Base-by-base conservation (phyloP, 2,113 vertebrate genomes). In the Peromyscus polionotus region DNA sequence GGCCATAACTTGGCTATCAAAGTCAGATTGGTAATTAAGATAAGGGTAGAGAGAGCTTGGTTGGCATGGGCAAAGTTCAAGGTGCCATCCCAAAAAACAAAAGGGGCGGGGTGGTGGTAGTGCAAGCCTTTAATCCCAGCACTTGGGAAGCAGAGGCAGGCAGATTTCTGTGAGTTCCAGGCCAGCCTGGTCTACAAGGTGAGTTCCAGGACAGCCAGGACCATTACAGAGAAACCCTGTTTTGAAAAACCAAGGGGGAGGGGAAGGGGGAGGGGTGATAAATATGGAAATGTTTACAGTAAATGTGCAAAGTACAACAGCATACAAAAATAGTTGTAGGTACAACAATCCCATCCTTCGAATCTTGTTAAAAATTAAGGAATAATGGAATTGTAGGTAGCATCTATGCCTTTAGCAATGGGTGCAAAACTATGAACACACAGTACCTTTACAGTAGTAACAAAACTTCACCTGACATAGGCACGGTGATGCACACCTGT, bases 381-480 rank as follows among this genome's bases (percentile, higher is more conserved):
- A n/a, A 22, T 73, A 45, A 57, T 20, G 31, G 92, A 75, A 83
- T 76, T 97, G 59, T 33, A 81, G 36, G 31, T 65, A 73, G 6
- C 20, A 45, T 51, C 26, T 81, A 51, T 59, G 31, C n/a, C 20
- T 77, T 86, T 72, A 73, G 42, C 48, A 86, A 75, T 19, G 12
- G 45, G 68, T 67, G 59, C 68, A 65, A 59, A 97, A 92, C 17
- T 88, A 73, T 61, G 12, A 81, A 4, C 68, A 96, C 7, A 39
- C 24, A 90, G 6, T 67, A 80, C 22, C 90, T 75, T 28, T 72
- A 36, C 3, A 87, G 61, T 19, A 24, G 13, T 63, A 79, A 91
- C 36, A 79, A 86, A 63, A 31, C 8, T 36, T 93, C 14, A 93
- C 3, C 88, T 72, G 39, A 17, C 19, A 31, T 19, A 48, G 42